These are phyloP conservation scores for Physocephala rufipes DNA, from an alignment of 2,888 invertebrate species.

Conservation along the genomic window DNA sequence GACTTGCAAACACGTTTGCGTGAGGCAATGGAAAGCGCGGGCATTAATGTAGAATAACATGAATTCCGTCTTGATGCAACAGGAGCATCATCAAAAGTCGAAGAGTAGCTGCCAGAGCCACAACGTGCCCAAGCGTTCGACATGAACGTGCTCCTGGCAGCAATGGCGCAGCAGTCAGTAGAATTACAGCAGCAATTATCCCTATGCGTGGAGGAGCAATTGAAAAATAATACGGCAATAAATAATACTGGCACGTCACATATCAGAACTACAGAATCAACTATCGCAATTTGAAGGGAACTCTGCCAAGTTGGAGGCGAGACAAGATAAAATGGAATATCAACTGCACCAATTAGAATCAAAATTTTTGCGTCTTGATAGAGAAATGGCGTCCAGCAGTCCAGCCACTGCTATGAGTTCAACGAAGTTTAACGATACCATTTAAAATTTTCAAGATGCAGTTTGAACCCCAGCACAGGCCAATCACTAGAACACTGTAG, in stretches of 20 bases:
- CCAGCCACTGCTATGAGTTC: neutral
- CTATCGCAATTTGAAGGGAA: neutral
- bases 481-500: no score
- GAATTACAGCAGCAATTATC: no score
- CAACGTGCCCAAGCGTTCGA: neutral
- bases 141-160: neutral
- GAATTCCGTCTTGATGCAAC: no score
- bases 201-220: neutral
- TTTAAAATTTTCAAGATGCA: neutral
- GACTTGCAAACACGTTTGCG: neutral
- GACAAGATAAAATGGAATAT: constrained; percentile 9
- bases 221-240: neutral
- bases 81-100: neutral
- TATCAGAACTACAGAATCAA: neutral
- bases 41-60: no score
- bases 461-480: no score
- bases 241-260: constrained; percentile 1
- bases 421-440: neutral
- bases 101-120: neutral
- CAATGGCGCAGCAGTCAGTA: no score
- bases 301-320: neutral
- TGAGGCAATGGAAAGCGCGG: no score
- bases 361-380: neutral
- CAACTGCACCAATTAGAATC: neutral
- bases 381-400: neutral